Evolutionary conservation across 2,888 invertebrate species (phyloP).

Genomic region (Acanthosepion esculentum): DNA sequence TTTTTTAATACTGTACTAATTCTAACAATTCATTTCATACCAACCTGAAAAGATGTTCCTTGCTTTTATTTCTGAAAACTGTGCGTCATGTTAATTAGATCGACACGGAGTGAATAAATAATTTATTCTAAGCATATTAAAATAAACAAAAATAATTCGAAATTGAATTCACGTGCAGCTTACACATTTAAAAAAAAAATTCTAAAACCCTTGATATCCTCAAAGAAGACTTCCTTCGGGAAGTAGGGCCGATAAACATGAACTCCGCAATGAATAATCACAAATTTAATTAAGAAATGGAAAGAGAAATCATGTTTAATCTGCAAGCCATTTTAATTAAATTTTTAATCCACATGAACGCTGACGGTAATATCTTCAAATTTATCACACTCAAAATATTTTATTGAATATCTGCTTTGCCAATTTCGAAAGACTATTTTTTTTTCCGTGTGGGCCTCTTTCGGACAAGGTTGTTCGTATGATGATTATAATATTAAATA

Average conservation of each 20-base stretch:
- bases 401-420: neutral
- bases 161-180: neutral
- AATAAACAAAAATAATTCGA: neutral
- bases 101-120: too few relatives aligned
- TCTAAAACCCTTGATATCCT: too few relatives aligned
- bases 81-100: too few relatives aligned
- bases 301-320: neutral
- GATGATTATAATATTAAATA: neutral
- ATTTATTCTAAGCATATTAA: neutral
- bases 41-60: too few relatives aligned
- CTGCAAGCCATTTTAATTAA: slow-evolving; percentile 14
- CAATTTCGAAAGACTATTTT: neutral
- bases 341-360: neutral
- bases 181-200: neutral
- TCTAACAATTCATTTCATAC: too few relatives aligned
- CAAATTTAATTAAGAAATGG: neutral
- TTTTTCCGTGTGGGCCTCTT: neutral
- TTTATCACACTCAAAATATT: neutral
- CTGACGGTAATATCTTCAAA: neutral
- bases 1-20: too few relatives aligned
- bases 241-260: neutral
- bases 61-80: too few relatives aligned
- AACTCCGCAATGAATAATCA: neutral
- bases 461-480: neutral
- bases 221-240: neutral